phyloP scores from a whole-genome alignment of 2,113 vertebrate species.

The Tautogolabrus adspersus region DNA sequence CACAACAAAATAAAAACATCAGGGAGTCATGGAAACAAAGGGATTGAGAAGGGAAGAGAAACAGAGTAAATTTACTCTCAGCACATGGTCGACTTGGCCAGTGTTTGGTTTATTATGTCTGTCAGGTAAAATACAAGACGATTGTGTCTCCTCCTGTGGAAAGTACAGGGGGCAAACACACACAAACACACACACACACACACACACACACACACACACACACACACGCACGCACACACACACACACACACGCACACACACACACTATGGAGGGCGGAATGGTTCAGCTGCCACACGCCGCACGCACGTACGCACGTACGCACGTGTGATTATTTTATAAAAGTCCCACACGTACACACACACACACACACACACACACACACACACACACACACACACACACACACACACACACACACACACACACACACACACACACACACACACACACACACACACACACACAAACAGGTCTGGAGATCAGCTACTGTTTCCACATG shows the following conservation, averaged over 20 bases:
- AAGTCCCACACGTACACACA: too few species aligned
- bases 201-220: constrained; percentile 10
- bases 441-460: constrained; percentile 16
- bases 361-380: too few species aligned
- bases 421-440: neutral
- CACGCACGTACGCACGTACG: too few species aligned
- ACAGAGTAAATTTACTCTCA: constrained; percentile 8
- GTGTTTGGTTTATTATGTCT: constrained; percentile 51
- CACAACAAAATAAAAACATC: constrained; percentile 20
- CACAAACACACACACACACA: constrained; percentile 4
- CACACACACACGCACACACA: constrained; percentile 6
- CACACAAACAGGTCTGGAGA: constrained; percentile 21
- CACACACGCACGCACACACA: neutral
- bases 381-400: too few species aligned
- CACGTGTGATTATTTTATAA: too few species aligned
- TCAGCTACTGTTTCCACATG: constrained; percentile 72
- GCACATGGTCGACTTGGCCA: constrained; percentile 18
- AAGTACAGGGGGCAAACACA: constrained; percentile 31
- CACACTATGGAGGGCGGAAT: too few species aligned
- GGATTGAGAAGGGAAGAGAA: constrained; percentile 27
- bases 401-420: too few species aligned
- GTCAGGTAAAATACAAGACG: constrained; percentile 54
- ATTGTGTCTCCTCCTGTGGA: constrained; percentile 52
- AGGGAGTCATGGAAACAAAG: constrained; percentile 58
- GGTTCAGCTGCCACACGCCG: too few species aligned